phyloP scores from a whole-genome alignment of 2,113 vertebrate species.

The Nyctereutes procyonoides region DNA sequence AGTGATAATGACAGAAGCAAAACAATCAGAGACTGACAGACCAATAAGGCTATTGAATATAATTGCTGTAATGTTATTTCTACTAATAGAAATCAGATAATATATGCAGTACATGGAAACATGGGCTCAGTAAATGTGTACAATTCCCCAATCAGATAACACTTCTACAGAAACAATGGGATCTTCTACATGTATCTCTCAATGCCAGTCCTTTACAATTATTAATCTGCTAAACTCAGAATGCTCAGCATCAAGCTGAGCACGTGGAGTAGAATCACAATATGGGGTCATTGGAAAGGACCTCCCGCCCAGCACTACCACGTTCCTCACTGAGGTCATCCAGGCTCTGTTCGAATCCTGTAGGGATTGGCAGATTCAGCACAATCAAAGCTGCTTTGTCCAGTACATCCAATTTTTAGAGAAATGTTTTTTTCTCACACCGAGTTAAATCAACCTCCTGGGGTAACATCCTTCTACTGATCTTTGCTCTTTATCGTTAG shows the following conservation, averaged over 20 bases:
- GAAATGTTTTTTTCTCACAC: neutral
- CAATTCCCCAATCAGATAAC: neutral
- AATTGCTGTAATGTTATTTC: constrained; percentile 31
- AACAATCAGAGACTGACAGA: constrained; percentile 24
- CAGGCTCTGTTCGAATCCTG: neutral
- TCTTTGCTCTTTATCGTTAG: neutral
- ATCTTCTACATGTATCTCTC: neutral
- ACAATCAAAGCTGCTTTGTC: neutral
- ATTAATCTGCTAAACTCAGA: neutral
- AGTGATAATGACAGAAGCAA: constrained; percentile 19
- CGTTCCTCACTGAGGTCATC: fast-evolving
- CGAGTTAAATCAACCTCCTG: neutral
- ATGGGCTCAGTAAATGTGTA: neutral
- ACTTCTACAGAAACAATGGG: neutral
- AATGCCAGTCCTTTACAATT: neutral
- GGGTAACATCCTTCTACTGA: neutral
- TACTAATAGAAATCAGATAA: constrained; percentile 39
- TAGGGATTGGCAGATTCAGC: neutral
- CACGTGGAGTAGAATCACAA: neutral
- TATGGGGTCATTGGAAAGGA: neutral
- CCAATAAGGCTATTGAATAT: neutral
- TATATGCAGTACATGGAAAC: neutral
- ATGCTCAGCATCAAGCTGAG: neutral
- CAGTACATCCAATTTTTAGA: neutral
- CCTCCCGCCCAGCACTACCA: neutral